Evolutionary conservation across 2,113 vertebrate genomes (phyloP), one percentile per base, ranked within the genome.

Genomic region (Forbesichthys papilliferus): DNA sequence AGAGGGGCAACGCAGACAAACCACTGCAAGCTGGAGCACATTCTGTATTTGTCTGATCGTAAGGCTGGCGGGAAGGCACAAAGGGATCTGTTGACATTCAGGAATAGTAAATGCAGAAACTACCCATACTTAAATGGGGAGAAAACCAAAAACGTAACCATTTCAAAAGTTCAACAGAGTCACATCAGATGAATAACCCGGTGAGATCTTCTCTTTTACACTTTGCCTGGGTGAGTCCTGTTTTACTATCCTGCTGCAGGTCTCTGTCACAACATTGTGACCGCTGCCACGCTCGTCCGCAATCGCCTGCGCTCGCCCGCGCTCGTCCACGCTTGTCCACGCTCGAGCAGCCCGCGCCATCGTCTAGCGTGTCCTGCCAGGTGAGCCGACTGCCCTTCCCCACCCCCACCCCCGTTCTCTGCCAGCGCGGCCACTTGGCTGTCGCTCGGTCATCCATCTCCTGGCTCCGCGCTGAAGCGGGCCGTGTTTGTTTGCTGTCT

Each of bases 191-290:
- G 27, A 27, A n/a, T 42, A 42, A 3, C 27, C 27, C 27, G 27
- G 27, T 27, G 27, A 27, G 27, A 27, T 27, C 27, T 27, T 27
- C 27, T 27, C 27, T 27, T 27, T 2, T 27, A 27, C 11, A 4
- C 8, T 53, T 33, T 42, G 61, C 11, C 48, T 47, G 9, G 9
- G 47, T n/a, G 67, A 27, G 53, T 20, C 20, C n/a, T 57, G 55
- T 63, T 66, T 53, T 73, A 33, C 34, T 9, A 33, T 27, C 27
- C 64, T 20, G 48, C 72, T 18, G 66, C 51, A n/a, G 11, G 18
- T 75, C 13, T 20, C 77, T 69, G 64, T 81, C 83, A 79, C 69
- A 83, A 83, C 79, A 75, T 88, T 85, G 76, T 83, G 83, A 85
- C 86, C 78, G 69, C 46, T 58, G 69, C 51, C 9, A 51, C 47